phyloP scores from a whole-genome alignment of 2,797 vertebrate genomes.

The Catamblyrhynchus diadema region DNA sequence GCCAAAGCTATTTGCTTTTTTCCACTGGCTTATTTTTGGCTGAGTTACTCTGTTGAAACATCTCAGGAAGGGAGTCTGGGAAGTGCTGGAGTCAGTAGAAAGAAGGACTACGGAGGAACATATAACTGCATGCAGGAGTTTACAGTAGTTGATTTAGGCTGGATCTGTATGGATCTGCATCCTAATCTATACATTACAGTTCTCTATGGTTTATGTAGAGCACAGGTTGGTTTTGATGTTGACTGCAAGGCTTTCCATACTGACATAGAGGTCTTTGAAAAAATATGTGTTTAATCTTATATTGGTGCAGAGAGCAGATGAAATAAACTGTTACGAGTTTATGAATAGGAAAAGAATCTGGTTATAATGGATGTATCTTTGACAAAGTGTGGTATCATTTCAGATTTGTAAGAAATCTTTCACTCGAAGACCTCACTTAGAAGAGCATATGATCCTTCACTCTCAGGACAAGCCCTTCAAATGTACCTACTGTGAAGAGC shows the following conservation, averaged over 20 bases:
- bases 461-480: conserved; percentile 97
- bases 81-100: background rate
- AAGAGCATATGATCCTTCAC: conserved; percentile 98
- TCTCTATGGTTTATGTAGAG: background rate
- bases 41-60: background rate
- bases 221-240: background rate
- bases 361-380: background rate
- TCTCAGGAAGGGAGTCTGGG: background rate
- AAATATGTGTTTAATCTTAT: background rate
- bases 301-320: background rate
- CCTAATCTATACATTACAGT: background rate
- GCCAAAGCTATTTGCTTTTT: background rate
- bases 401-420: conserved; percentile 97
- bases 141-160: background rate
- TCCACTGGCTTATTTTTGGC: background rate
- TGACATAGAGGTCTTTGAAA: background rate
- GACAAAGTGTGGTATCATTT: background rate
- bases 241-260: background rate
- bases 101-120: background rate
- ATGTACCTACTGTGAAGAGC: conserved; percentile 94
- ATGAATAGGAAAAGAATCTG: background rate
- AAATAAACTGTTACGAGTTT: background rate
- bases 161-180: background rate
- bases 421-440: conserved; percentile 91
- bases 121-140: background rate